Base-by-base conservation (phyloP, 2,113 vertebrate genomes). In the Sebastes schlegelii region DNA sequence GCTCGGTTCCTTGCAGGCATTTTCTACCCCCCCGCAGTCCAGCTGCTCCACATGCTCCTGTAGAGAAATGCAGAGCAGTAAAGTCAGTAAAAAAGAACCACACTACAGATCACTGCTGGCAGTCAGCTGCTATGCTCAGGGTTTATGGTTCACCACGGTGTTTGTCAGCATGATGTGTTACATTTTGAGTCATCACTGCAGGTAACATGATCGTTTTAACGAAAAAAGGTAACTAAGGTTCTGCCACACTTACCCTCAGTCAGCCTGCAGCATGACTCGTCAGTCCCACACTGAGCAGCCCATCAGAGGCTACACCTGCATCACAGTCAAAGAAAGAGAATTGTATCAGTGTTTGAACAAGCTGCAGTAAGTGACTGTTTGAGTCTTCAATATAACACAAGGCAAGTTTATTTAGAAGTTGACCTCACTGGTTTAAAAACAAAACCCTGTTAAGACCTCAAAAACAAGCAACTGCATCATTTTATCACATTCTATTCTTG, bases 141-240 rank as follows among this genome's bases (percentile, higher is more conserved):
- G 5, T 52, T 43, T n/a, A 9, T 40, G 4, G 4, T 0, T 91
- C 88, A 90, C 74, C 92, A 92, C 0, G 58, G 74, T 45, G 12
- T 80, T 66, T 16, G 66, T 95, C 87, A 83, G 94, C 74, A 95
- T 92, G 88, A 89, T 93, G 88, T 90, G 91, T 95, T 92, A 85
- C 60, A 65, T 64, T 61, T 70, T 70, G 2, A 64, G 2, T 51
- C 88, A 93, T 89, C 88, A 85, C 55, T 13, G 85, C 89, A 85
- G 19, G 10, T 1, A 2, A 16, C 0, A n/a, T 0, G 0, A 21
- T 34, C 0, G 34, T 34, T 34, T 34, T 34, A 34, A 34, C 34
- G 4, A 34, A 34, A 23, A 34, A 34, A 34, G 34, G 34, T 34
- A 34, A 34, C 34, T 26, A 34, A 34, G 34, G 2, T 23, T 21